These are phyloP conservation scores for Carassius gibelio DNA, from an alignment of 2,113 vertebrate species.

Conservation along the genomic window DNA sequence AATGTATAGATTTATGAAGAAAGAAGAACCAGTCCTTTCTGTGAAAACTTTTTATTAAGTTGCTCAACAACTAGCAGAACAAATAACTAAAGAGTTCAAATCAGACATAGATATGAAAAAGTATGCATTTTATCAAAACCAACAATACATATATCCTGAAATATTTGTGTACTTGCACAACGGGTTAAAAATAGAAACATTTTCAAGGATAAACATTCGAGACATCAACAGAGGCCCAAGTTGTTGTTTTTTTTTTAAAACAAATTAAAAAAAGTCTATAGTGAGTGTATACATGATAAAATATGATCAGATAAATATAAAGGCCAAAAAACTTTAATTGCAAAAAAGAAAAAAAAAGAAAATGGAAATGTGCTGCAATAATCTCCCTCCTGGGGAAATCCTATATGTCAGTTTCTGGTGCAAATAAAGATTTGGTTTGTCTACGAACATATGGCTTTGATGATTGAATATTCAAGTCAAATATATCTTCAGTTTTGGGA, in stretches of 20 bases:
- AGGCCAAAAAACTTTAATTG: neutral
- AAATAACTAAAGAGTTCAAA: neutral
- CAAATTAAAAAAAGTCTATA: neutral
- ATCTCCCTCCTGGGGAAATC: neutral
- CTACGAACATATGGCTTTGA: conserved; percentile 24
- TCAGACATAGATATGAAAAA: neutral
- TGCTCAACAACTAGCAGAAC: conserved; percentile 24
- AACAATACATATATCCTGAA: neutral
- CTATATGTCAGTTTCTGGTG: conserved; percentile 15
- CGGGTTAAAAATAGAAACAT: neutral
- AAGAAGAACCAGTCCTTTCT: neutral
- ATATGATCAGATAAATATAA: neutral
- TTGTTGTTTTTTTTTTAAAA: too few relatives aligned
- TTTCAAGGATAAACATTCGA: neutral
- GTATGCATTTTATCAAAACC: neutral
- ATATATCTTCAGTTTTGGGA: neutral
- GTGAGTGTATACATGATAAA: neutral
- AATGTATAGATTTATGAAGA: neutral
- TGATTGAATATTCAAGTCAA: conserved; percentile 29
- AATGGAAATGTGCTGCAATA: neutral
- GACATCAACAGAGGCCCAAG: neutral
- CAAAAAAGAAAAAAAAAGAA: conserved; percentile 1
- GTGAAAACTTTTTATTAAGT: conserved; percentile 32
- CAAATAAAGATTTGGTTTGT: conserved; percentile 18
- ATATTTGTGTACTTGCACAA: neutral